Base-by-base conservation (phyloP, 2,797 vertebrate genomes). In the Sebastes melanostomus region DNA sequence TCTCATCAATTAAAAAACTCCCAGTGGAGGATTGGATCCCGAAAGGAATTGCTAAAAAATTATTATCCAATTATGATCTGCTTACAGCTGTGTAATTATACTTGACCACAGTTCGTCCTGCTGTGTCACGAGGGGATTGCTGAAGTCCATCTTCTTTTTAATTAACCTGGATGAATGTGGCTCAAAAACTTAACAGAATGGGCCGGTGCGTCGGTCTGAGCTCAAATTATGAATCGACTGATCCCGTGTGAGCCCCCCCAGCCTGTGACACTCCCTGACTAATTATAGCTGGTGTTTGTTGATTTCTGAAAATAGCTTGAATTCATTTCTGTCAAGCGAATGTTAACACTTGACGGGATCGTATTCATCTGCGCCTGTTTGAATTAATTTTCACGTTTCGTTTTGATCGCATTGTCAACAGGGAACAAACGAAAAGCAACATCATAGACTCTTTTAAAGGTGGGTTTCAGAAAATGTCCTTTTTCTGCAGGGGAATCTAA, bases 41-140 rank as follows among this genome's bases (percentile, higher is more conserved):
- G 61, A 76, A 91, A 92, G 92, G 89, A 90, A 88, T 91, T 80
- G 78, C 83, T 84, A 74, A 76, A 88, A 90, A 90, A 87, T 70
- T 56, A 91, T 93, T 91, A 92, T 92, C 91, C 90, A 91, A 78
- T 93, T 93, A 90, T 80, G 74, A 89, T 92, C 88, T 90, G 84
- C 86, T 93, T 90, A 84, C 84, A 90, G 90, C 86, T 91, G 88
- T 87, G 86, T 93, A 94, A 93, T 94, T 93, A 91, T 68, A 85
- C 90, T 89, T 91, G 89, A 92, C 91, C 91, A 89, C 79, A 76
- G 84, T 84, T 88, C 9, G 66, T 91, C 87, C 81, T 77, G 78
- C 82, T 80, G 84, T 82, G 81, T 83, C 86, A 89, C 38, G 78
- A 75, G 72, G 85, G 81, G 80, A 87, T 89, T 10, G 81, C 79